A percentile compares a stretch with the other conserved stretches of the same genome.
Conservation (phyloP, 1,140 invertebrate genomes). For the Acromyrmex echinatior region DNA sequence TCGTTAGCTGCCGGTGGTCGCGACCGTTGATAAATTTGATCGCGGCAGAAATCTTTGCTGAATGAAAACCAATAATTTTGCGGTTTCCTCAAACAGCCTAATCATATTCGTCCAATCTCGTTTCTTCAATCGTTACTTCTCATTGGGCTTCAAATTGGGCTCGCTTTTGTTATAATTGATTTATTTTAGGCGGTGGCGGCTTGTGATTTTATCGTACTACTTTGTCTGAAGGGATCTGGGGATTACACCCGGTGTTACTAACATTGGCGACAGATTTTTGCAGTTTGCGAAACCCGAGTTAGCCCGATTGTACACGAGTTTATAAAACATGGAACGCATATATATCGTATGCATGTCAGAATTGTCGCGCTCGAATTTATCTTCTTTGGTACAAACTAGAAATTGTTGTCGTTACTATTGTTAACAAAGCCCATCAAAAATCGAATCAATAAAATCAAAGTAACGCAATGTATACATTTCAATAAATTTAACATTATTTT, state of each 20-base stretch:
- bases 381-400: slow-evolving; percentile 27
- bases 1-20: slow-evolving; percentile 59
- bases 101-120: slow-evolving; percentile 51
- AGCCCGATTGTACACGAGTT: slow-evolving; percentile 23
- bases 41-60: slow-evolving; percentile 53
- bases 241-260: slow-evolving; percentile 6
- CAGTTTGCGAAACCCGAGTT: background rate
- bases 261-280: slow-evolving; percentile 43
- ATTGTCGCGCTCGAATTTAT: slow-evolving; percentile 51
- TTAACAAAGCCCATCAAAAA: slow-evolving; percentile 17
- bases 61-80: slow-evolving; percentile 82
- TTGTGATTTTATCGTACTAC: slow-evolving; percentile 71
- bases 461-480: slow-evolving; percentile 21
- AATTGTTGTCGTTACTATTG: slow-evolving; percentile 28
- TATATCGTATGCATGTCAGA: slow-evolving; percentile 3
- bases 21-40: slow-evolving; percentile 78
- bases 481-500: background rate
- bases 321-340: slow-evolving; percentile 1
- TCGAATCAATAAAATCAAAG: slow-evolving; percentile 20
- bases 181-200: slow-evolving; percentile 65
- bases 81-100: slow-evolving; percentile 66
- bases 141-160: slow-evolving; percentile 2
- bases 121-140: slow-evolving; percentile 64
- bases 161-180: slow-evolving; percentile 73
- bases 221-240: slow-evolving; percentile 28